Evolutionary conservation across 2,113 vertebrate species (phyloP), one percentile per base, ranked within the genome.

Genomic region (Chlorodrepanis virens): DNA sequence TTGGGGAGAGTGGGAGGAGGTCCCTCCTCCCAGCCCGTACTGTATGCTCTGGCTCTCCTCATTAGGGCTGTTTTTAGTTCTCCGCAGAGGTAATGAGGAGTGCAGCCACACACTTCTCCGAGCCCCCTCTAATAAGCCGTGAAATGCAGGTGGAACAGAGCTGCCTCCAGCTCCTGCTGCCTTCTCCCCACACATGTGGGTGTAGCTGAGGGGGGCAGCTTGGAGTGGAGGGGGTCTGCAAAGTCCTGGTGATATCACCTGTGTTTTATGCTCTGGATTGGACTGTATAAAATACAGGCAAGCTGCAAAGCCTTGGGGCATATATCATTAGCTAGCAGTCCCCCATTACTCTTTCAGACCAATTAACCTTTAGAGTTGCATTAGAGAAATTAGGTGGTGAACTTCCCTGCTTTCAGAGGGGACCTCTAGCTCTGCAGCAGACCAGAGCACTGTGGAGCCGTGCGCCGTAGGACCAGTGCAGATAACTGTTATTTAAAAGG

Each of bases 31-130:
- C 91, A 91, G 89, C 96, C 81, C 61, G 31, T 87, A 61, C 94
- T 81, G 86, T 71, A 47, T 3, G 72, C 95, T 95, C 89, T 68
- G 92, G 86, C 97, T 98, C 98, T 97, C 88, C 98, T 99, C 98
- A 98, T 99, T 99, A 99, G 98, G 98, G 97, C 89, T 98, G 98
- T 97, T 98, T 98, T 98, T 97, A 98, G 98, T 98, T 98, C 97
- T 97, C 97, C 83, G 89, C 97, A 92, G 97, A 68, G 89, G 97
- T 98, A 98, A 98, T 98, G 98, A 98, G 97, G 95, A 97, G 97
- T 82, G 95, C 98, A 94, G 97, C 93, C 96, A 97, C 94, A 96
- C 98, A 98, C 98, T 98, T 98, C 97, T 97, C 91, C 37, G 96
- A 98, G 97, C 97, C 98, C 98, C 90, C 97, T 97, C 98, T 98